Evolutionary conservation across 2,797 vertebrate species (phyloP).

Genomic region (Chelonia mydas): DNA sequence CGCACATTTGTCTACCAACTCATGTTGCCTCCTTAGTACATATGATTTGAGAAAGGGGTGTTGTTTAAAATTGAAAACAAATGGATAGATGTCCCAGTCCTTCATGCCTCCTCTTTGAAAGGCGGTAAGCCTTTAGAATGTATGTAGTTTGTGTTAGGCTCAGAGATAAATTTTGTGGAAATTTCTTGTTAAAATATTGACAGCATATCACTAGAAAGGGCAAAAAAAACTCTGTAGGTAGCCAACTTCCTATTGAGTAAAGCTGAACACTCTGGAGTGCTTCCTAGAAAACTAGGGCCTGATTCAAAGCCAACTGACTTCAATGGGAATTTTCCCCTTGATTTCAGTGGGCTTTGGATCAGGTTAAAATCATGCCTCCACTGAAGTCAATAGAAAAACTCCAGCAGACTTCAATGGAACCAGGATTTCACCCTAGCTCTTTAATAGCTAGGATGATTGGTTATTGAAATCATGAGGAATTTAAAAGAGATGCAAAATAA

Average conservation of each 20-base stretch:
- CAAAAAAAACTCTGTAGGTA: not conserved
- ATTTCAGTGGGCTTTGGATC: not conserved
- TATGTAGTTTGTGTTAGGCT: not conserved
- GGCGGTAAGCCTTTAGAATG: rapidly evolving
- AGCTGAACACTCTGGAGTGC: rapidly evolving
- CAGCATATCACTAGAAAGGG: rapidly evolving
- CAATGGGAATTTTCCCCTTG: not conserved
- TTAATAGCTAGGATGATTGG: not conserved
- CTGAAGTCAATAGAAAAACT: not conserved
- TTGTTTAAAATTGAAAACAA: not conserved
- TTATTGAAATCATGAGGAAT: not conserved
- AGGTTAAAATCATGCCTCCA: not conserved
- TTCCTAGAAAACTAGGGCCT: not conserved
- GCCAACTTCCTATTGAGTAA: not conserved
- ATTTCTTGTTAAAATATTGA: not conserved
- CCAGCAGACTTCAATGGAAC: not conserved
- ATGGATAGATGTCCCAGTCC: not conserved
- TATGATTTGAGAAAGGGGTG: not conserved
- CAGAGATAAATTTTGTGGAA: not conserved
- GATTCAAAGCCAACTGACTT: not conserved
- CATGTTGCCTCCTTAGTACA: not conserved
- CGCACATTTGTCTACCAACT: not conserved
- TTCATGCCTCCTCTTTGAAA: not conserved
- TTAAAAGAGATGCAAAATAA: not conserved
- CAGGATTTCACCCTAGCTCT: not conserved